phyloP scores from a whole-genome alignment of 2,888 invertebrate species.

The Glomeris marginata region DNA sequence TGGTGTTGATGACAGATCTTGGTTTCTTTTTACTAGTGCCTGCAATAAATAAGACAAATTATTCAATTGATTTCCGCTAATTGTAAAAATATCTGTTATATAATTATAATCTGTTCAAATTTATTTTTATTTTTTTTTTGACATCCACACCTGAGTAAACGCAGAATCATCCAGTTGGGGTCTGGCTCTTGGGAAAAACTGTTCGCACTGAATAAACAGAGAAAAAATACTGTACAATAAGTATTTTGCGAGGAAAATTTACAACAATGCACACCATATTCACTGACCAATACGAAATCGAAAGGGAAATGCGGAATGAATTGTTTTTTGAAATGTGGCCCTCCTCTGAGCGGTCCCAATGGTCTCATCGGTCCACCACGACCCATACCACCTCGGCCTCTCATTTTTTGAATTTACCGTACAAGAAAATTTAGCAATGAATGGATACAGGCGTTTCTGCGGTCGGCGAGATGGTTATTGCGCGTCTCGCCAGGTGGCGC shows the following conservation, averaged over 20 bases:
- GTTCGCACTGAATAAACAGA: constrained; percentile 44
- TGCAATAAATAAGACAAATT: constrained; percentile 28
- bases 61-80: too few species aligned
- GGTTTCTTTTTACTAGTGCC: constrained; percentile 80
- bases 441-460: too few species aligned
- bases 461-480: too few species aligned
- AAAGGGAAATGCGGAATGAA: constrained; percentile 50
- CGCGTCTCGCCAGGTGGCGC: too few species aligned
- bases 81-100: constrained; percentile 8
- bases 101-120: not conserved
- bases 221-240: not conserved
- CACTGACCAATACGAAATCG: constrained; percentile 49
- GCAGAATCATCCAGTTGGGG: constrained; percentile 68
- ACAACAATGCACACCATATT: constrained; percentile 2
- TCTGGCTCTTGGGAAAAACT: constrained; percentile 71
- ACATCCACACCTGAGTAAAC: constrained; percentile 50
- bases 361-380: constrained; percentile 15
- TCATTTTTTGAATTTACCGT: constrained; percentile 12
- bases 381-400: constrained; percentile 17
- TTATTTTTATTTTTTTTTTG: not conserved
- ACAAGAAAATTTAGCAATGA: too few species aligned
- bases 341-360: too few species aligned
- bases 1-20: constrained; percentile 78
- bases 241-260: not conserved
- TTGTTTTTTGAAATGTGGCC: constrained; percentile 10